These are phyloP conservation scores for Agrotis ipsilon DNA, from an alignment of 2,888 invertebrate genomes.

Conservation along the genomic window DNA sequence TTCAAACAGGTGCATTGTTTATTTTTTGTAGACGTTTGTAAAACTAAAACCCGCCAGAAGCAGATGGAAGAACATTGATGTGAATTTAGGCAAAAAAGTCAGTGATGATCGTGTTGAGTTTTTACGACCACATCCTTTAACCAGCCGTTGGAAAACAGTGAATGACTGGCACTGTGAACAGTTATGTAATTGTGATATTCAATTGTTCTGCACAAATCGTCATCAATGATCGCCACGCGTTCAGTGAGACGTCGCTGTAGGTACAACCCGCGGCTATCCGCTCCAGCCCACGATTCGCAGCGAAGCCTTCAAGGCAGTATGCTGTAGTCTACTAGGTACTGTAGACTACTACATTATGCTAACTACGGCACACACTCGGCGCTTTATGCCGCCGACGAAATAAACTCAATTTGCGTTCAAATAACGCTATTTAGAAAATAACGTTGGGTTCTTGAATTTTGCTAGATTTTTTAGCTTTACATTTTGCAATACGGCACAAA, in stretches of 20 bases:
- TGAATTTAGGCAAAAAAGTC: too few species aligned
- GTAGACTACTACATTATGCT: conserved; percentile 61
- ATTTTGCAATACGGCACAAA: background rate
- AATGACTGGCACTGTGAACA: too few species aligned
- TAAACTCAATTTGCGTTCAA: conserved; percentile 63
- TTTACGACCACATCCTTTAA: too few species aligned
- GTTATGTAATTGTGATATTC: too few species aligned
- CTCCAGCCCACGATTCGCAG: background rate
- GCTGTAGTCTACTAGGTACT: conserved; percentile 13
- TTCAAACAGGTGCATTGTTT: too few species aligned
- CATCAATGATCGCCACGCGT: background rate
- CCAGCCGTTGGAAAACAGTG: too few species aligned
- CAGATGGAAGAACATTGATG: too few species aligned
- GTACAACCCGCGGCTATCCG: conserved; percentile 12
- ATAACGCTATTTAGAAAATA: conserved; percentile 51
- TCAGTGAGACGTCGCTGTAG: conserved; percentile 5
- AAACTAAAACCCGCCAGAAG: too few species aligned
- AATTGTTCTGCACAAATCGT: too few species aligned
- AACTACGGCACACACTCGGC: conserved; percentile 51
- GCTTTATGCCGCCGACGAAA: conserved; percentile 55
- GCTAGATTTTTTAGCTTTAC: conserved; percentile 3
- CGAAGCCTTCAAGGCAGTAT: conserved; percentile 10
- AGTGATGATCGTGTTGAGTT: too few species aligned
- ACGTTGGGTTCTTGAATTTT: conserved; percentile 26
- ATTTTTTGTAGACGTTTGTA: too few species aligned